Evolutionary conservation across 2,888 invertebrate species (phyloP), one percentile per base, ranked within the genome.

Genomic region (Zygogramma bicolorata): DNA sequence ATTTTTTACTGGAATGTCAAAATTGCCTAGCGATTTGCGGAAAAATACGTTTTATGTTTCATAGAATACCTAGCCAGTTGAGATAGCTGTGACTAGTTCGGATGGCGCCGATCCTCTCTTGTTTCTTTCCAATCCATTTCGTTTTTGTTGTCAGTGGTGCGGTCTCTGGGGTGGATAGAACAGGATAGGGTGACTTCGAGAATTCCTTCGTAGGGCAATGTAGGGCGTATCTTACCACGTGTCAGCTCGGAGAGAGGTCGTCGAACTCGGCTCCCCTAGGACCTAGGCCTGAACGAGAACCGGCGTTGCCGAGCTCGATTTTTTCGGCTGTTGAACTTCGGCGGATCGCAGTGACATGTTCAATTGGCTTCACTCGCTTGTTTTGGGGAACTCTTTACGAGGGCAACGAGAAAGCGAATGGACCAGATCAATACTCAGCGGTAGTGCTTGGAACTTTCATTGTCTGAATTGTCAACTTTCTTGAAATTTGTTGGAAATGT

Each of bases 201-300:
- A 71, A 75, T 77, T 65, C 60, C 73, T 62, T 73, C 75, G 68
- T 79, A 76, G 80, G 77, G 79, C 77, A 79, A 80, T 76, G 71
- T 77, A 79, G 78, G 77, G 78, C 76, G 78, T 74, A 73, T 73
- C 74, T 40, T 67, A 68, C 73, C 73, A 75, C 70, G 72, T 71
- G 74, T 66, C 53, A 62, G 67, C 65, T 31, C 66, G 65, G 58
- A 68, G 65, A 15, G 69, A 42, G 73, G 73, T 73, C 67, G 68
- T 73, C 73, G 71, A 71, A 71, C 73, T 65, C 42, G 38, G 40
- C 57, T 65, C 68, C 73, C 73, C 68, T 71, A 69, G 73, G 70
- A 68, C 67, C 57, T 22, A 63, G 61, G 70, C 49, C 70, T 31
- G 27, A 59, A 65, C 49, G 60, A 58, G 58, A 53, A 18, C 18